Base-by-base conservation (phyloP, 2,113 vertebrate species). In the Ictidomys tridecemlineatus region DNA sequence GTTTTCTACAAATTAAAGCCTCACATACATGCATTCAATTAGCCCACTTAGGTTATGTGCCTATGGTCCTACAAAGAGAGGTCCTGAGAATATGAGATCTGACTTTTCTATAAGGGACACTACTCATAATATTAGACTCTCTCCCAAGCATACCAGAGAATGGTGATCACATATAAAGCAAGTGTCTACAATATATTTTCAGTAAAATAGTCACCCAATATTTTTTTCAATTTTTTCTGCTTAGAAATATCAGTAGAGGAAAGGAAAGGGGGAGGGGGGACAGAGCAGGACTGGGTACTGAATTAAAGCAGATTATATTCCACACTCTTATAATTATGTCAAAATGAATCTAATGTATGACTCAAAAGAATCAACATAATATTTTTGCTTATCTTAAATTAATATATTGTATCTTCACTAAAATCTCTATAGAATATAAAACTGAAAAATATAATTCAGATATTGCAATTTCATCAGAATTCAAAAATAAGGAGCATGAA, bases 341-440 rank as follows among this genome's bases (percentile, higher is more conserved):
- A 58, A 58, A 58, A 20, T 63, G 24, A 28, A 63, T 63, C 24
- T 63, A 28, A 63, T 28, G 61, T 63, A 24, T 26, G 9, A 63
- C 24, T 26, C 26, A 63, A 28, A 63, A 63, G 61, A 63, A 63
- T 63, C 9, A 28, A 11, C 28, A 63, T 86, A 70, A 58, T 76
- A 73, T 45, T 73, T 11, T 9, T 91, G 32, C 51, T 91, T 89
- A 45, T 61, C 91, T 89, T 77, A 80, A 96, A 76, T 94, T 61
- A 96, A 37, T 84, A 92, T 85, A 73, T 34, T 63, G 1, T 39
- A 88, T 58, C 12, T 95, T 37, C 1, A 8, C 82, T 74, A 93
- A 86, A 32, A 94, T 13, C 22, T n/a, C 73, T 79, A 26, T 17
- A 34, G 45, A 4, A 1, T 70, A 39, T 86, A 93, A 86, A 95